Evolutionary conservation across 2,888 invertebrate species (phyloP), one percentile per base, ranked within the genome.

Genomic region (Hydraecia micacea): DNA sequence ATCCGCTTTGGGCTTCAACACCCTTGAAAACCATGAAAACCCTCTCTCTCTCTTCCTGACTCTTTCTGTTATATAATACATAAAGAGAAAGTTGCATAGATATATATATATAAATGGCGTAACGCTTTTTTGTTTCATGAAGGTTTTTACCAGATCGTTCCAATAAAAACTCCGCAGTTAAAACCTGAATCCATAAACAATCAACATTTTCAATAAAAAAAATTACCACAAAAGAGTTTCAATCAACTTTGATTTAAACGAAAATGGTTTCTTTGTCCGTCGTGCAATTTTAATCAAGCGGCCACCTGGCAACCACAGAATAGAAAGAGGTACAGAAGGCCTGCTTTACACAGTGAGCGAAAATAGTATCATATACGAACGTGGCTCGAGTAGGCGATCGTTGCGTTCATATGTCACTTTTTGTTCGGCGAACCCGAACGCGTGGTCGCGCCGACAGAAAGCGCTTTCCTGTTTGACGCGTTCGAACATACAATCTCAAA

Each of bases 251-350:
- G 78, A 84, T 88, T 79, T 76, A 66, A 66, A 72, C 36, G 79
- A 79, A 79, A 88, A 76, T 65, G 72, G 67, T 88, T 86, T 84
- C 81, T 81, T 89, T 63, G 81, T 80, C 77, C 88, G 36, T 83
- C 75, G 82, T 89, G 72, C 79, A 88, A 89, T 89, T 88, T 88
- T 88, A 89, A 89, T 88, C 82, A 89, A 86, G 76, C 36, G 52
- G 36, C 76, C 77, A 87, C 87, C 85, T 85, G 87, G 69, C 73
- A n/a, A 11, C 55, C 28, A n/a, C 15, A 0, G 7, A n/a, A 39
- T 36, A 42, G 13, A 39, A 46, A 42, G 0, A 46, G 15, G 0
- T 11, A 28, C 78, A 82, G 75, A 79, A 82, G 46, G 25, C 15
- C 15, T 0, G 11, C 4, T 74, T 1, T 0, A 7, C 3, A 46